Percentiles rank a stretch among this genome's conserved stretches.
Evolutionary conservation across 37 sponge, comb jelly and placozoan genomes (phyloP).

Genomic region (Diacarnus erythraeanus): DNA sequence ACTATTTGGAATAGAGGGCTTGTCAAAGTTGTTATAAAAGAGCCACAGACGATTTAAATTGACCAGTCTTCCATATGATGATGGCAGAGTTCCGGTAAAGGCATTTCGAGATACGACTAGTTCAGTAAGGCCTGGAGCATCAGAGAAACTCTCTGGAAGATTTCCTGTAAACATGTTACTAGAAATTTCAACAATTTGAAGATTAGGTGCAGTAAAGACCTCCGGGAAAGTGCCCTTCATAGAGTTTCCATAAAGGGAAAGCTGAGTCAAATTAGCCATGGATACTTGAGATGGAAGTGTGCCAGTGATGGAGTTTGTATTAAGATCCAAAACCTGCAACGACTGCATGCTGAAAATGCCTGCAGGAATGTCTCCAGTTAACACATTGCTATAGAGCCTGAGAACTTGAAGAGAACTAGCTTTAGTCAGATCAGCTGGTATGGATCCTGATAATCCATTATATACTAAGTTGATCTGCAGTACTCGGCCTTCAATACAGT

Average conservation of each 20-base stretch:
- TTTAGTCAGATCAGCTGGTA: conserved; percentile 48
- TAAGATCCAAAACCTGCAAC: conserved; percentile 52
- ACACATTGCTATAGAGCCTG: conserved; percentile 49
- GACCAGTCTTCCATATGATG: conserved; percentile 30
- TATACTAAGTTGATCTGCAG: conserved; percentile 53
- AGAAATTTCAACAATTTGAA: conserved; percentile 44
- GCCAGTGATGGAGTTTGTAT: conserved; percentile 52
- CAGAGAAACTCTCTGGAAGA: conserved; percentile 22
- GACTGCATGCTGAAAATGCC: conserved; percentile 41
- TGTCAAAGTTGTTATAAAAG: conserved; percentile 54
- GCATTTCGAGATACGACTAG: conserved; percentile 59
- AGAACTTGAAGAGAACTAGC: conserved; percentile 49
- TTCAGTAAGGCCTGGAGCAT: neutral
- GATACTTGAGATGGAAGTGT: conserved; percentile 28
- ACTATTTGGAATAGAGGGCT: conserved; percentile 39
- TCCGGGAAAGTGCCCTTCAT: conserved; percentile 56
- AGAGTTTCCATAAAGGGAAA: conserved; percentile 49
- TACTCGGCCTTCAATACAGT: conserved; percentile 63
- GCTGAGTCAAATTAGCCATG: conserved; percentile 46
- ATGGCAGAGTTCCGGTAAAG: conserved; percentile 63
- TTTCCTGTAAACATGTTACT: conserved; percentile 46
- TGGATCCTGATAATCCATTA: conserved; percentile 56
- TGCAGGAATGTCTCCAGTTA: conserved; percentile 44
- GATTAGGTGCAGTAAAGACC: conserved; percentile 49
- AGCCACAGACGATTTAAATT: conserved; percentile 58